phyloP scores from a whole-genome alignment of 2,113 vertebrate species.

The Podilymbus podiceps region DNA sequence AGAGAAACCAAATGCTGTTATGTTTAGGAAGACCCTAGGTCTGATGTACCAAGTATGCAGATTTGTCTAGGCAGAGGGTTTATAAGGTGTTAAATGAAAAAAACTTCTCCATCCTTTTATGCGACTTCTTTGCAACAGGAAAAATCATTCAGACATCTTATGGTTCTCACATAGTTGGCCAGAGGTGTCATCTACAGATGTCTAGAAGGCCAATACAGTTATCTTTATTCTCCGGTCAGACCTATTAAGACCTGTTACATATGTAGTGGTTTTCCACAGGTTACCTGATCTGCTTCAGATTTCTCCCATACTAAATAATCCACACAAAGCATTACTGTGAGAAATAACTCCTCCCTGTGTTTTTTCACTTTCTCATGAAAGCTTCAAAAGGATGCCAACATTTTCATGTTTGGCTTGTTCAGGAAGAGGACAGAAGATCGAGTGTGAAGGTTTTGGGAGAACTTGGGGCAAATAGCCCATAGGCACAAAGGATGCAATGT shows the following conservation, averaged over 20 bases:
- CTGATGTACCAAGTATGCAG: not conserved
- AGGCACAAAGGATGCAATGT: not conserved
- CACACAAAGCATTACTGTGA: not conserved
- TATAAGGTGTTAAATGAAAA: not conserved
- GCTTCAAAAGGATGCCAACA: not conserved
- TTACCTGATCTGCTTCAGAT: not conserved
- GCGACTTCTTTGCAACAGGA: not conserved
- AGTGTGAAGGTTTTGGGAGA: not conserved
- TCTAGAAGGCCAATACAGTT: not conserved
- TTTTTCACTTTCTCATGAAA: not conserved
- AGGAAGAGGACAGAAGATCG: not conserved
- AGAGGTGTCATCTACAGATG: not conserved
- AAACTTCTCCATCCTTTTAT: not conserved
- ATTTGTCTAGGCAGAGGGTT: not conserved
- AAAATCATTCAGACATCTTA: not conserved
- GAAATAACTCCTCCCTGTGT: not conserved
- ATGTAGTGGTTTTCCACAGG: not conserved
- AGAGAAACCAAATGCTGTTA: not conserved
- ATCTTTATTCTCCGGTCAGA: not conserved
- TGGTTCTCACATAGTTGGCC: not conserved
- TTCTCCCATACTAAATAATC: not conserved
- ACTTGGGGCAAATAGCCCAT: not conserved
- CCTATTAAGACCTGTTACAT: accelerated
- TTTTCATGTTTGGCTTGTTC: not conserved
- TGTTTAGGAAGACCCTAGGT: not conserved